Base-by-base conservation (phyloP, 2,797 vertebrate species). In the Furcifer pardalis region DNA sequence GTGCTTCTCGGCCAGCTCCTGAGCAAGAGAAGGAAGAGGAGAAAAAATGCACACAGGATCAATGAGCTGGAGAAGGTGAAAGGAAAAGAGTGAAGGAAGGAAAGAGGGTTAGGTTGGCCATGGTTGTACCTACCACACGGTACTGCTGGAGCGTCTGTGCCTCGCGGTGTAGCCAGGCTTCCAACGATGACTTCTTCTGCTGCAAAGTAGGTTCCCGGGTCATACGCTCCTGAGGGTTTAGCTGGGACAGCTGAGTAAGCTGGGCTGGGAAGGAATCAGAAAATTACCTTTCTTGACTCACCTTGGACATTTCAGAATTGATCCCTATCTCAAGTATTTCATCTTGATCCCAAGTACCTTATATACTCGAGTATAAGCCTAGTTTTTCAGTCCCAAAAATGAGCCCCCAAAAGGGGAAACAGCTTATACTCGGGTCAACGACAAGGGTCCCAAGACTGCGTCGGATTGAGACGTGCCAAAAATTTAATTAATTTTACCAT, bases 81-180 rank as follows among this genome's bases (percentile, higher is more conserved):
- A 30, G 56, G 1, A 21, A n/a, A 21, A 42, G 19, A 66, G 23
- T 5, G 5, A 59, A 37, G 42, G 32, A 35, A 80, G 5, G 56
- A 42, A 68, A 32, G n/a, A 56, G 56, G 9, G 1, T 13, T 5
- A 6, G 27, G 0, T 0, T 0, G 68, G 46, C 49, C 52, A 0
- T 0, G 59, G 8, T n/a, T 0, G 84, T 59, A 80, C 96, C 91
- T 95, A 99, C 98, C 96, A 99, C 97, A 0, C 98, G 97, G 94
- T 98, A 98, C 92, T 98, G 98, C 95, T 99, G 98, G 93, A 99
- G 96, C 13, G 97, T 98, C 96, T 97, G 98, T 66, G 98, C 98
- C 92, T 99, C 98, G 15, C 97, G 96, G 87, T 98, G 96, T 85
- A 99, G 96, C 98, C 98, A 99, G 85, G 96, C 92, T 91, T 99